phyloP scores from a whole-genome alignment of 2,113 vertebrate species.

The Telmatochromis bifrenatus region DNA sequence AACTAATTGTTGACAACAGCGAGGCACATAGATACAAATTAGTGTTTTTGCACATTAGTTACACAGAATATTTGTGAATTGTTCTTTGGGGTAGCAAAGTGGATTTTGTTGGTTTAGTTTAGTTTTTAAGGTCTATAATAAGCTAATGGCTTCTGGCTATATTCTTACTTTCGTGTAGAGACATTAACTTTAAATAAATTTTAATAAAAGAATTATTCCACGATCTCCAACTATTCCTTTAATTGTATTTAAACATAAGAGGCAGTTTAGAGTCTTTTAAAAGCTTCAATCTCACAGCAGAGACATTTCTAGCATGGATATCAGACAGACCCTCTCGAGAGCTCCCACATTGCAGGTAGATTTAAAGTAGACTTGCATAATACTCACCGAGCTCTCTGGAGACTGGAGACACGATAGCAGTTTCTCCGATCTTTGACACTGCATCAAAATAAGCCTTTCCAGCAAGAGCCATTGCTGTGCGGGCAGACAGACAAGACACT shows the following conservation, averaged over 20 bases:
- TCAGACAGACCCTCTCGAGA: neutral
- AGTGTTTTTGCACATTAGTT: neutral
- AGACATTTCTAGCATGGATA: neutral
- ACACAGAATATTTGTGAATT: neutral
- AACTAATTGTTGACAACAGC: too few species aligned
- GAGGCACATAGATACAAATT: neutral
- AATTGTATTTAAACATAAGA: neutral
- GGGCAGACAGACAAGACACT: neutral
- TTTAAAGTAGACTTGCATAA: neutral
- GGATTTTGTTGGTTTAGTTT: neutral
- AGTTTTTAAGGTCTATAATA: neutral
- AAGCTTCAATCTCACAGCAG: neutral
- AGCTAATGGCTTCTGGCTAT: neutral
- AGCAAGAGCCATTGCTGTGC: conserved; percentile 83
- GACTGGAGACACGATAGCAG: conserved; percentile 83
- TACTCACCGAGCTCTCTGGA: conserved; percentile 92
- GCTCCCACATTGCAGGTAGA: neutral
- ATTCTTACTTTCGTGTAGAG: neutral
- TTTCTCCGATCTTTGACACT: conserved; percentile 90
- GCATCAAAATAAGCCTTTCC: conserved; percentile 91
- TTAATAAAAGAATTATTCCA: neutral
- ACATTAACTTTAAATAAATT: neutral
- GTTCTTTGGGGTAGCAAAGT: neutral
- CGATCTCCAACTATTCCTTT: neutral
- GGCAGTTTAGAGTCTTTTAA: neutral